phyloP scores from a whole-genome alignment of 2,888 invertebrate genomes.

The Lithophane semibrunnea region DNA sequence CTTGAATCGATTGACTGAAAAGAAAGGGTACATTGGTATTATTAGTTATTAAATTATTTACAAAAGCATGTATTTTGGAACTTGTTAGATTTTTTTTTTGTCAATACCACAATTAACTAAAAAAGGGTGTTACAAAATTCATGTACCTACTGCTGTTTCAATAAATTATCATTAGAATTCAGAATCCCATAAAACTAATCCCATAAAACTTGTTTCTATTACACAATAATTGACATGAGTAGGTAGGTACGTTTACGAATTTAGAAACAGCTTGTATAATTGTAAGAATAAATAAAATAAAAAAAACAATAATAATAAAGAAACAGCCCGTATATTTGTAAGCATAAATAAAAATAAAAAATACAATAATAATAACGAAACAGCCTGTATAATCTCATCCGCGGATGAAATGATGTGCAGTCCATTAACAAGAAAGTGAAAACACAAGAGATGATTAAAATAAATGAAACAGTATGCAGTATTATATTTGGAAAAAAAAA shows the following conservation, averaged over 20 bases:
- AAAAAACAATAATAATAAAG: too few species aligned
- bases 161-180: not conserved
- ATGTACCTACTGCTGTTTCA: not conserved
- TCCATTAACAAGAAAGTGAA: not conserved
- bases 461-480: not conserved
- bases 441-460: not conserved
- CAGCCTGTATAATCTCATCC: too few species aligned
- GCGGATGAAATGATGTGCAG: not conserved
- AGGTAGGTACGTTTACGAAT: not conserved
- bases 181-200: not conserved
- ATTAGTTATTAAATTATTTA: conserved; percentile 54
- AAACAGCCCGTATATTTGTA: not conserved
- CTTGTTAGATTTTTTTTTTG: not conserved
- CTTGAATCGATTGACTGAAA: conserved; percentile 68
- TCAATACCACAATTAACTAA: not conserved
- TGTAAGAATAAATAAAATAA: too few species aligned
- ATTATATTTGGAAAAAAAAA: not conserved
- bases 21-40: conserved; percentile 53
- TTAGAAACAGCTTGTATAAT: not conserved
- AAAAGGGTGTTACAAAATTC: not conserved
- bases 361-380: not conserved
- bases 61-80: conserved; percentile 20
- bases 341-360: too few species aligned
- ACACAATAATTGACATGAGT: not conserved
- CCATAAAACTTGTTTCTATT: not conserved